Percentiles rank a stretch among this genome's conserved stretches.
phyloP scores from a whole-genome alignment of 2,797 vertebrate genomes.

The Parauchenoglanis punctatus region DNA sequence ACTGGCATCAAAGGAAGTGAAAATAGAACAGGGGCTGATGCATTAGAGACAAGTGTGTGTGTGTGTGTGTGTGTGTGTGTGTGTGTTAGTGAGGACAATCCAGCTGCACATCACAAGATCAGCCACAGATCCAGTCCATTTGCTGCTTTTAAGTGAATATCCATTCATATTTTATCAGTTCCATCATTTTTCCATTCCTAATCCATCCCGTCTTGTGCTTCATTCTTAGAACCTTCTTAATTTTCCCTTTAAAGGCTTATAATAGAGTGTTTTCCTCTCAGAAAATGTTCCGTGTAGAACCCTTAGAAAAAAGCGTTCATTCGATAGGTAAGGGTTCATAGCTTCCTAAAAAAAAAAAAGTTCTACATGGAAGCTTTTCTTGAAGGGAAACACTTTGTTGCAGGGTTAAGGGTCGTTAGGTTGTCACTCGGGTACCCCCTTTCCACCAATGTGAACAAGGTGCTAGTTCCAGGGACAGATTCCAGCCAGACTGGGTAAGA shows the following conservation, averaged over 20 bases:
- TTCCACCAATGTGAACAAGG: too few relatives aligned
- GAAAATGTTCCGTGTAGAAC: neutral
- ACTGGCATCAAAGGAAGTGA: conserved; percentile 17
- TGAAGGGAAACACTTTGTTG: neutral
- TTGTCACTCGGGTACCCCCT: neutral
- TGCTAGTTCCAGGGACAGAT: neutral
- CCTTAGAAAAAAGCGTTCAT: neutral
- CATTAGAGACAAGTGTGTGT: neutral
- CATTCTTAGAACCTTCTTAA: neutral
- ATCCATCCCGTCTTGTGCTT: neutral
- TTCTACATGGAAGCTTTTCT: neutral
- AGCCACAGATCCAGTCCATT: neutral
- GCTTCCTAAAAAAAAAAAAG: neutral
- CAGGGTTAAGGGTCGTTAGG: neutral
- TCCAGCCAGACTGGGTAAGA: neutral
- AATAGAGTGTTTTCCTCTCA: neutral
- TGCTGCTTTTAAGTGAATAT: neutral
- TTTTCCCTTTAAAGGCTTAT: neutral
- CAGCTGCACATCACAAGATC: conserved; percentile 4
- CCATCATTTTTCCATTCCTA: neutral
- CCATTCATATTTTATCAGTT: neutral
- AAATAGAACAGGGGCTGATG: conserved; percentile 9
- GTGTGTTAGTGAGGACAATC: neutral
- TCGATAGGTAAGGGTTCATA: neutral
- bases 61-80: conserved; percentile 6